Conservation (phyloP, 2,888 invertebrate genomes). For the Heteromyza rotundicornis region DNA sequence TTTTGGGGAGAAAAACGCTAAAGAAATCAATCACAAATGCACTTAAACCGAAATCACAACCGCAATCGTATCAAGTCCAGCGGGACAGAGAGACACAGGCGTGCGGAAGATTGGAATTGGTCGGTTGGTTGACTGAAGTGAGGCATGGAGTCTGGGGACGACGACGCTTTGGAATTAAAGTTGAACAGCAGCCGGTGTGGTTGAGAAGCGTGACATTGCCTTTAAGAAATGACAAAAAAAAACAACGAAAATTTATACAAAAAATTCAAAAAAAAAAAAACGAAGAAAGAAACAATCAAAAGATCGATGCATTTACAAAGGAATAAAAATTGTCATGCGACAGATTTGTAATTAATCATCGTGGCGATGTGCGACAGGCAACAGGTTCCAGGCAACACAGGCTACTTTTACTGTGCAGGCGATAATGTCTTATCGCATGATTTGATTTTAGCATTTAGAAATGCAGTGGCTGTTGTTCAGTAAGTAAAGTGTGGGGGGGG, state of each 20-base stretch:
- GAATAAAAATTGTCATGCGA: slow-evolving; percentile 36
- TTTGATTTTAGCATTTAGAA: neutral
- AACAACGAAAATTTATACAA: slow-evolving; percentile 30
- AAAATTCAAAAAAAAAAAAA: no score
- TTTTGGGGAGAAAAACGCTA: neutral
- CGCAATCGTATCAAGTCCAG: slow-evolving; percentile 10
- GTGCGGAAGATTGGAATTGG: slow-evolving; percentile 8
- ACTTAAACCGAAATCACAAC: slow-evolving; percentile 18
- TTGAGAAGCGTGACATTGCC: slow-evolving; percentile 33
- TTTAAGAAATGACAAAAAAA: no score
- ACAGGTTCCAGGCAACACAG: neutral
- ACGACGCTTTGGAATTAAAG: neutral
- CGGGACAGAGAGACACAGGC: neutral
- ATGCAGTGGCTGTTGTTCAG: neutral
- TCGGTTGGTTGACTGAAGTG: no score
- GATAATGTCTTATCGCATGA: neutral
- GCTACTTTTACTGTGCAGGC: neutral
- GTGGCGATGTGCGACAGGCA: slow-evolving; percentile 6
- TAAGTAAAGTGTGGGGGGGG: neutral
- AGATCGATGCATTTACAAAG: slow-evolving; percentile 24
- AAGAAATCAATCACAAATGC: slow-evolving; percentile 18
- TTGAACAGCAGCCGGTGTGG: neutral
- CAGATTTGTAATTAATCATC: slow-evolving; percentile 45
- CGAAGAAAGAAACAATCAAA: neutral
- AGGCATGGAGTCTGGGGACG: no score